Base-by-base conservation (phyloP, 2,113 vertebrate genomes). In the Piprites chloris region DNA sequence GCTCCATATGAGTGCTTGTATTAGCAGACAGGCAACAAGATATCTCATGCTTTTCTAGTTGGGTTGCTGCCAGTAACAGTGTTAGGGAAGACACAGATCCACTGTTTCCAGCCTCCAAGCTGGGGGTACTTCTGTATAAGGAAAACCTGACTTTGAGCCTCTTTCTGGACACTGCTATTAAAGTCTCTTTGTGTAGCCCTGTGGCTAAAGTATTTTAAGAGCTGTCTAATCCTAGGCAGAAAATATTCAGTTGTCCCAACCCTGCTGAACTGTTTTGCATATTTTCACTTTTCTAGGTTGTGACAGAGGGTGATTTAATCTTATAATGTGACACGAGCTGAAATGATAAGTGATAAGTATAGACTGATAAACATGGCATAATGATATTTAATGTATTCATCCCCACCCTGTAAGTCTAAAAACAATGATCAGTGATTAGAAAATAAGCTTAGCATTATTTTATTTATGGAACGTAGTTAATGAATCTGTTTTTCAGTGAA, bases 371-470 rank as follows among this genome's bases (percentile, higher is more conserved):
- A 90, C 14, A 75, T 52, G 58, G 49, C 27, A 15, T 47, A 47
- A 42, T 62, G 35, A 26, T 68, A 79, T 87, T 87, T 93, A 78
- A 92, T 77, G 58, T 79, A 76, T 82, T 92, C 53, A 50, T 87
- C 86, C 55, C 32, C 53, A 92, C 78, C 50, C 41, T 68, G 46
- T 41, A 49, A 79, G 77, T 86, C 65, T 94, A 90, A 93, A 87
- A 97, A 94, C 67, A 90, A 79, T 73, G 66, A 88, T 84, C 82
- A 88, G 49, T 84, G 90, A 91, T 85, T 69, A 83, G 83, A 85
- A 96, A 97, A 96, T 66, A 92, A 90, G 69, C 39, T 87, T 72
- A 90, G 42, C 35, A 6, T 79, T 28, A 87, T 84, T 95, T 95
- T 91, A 91, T 82, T 95, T 95, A 91, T 79, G 65, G 89, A 93